Evolutionary conservation across 1,140 invertebrate species (phyloP).

Genomic region (Neoseiulus cucumeris): DNA sequence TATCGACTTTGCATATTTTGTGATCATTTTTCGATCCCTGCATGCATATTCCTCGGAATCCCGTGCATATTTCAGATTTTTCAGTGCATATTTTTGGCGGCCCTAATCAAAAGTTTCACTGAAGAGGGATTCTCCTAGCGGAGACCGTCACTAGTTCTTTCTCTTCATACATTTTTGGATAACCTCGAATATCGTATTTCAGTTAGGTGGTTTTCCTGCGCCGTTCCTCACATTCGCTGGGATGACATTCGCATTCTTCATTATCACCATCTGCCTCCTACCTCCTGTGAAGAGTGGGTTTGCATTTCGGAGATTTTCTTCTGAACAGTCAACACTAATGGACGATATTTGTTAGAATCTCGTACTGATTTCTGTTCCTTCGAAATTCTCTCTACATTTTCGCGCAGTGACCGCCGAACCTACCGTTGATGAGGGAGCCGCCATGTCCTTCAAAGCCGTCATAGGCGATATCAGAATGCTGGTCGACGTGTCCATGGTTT

Average conservation of each 20-base stretch:
- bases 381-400: not conserved
- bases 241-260: not conserved
- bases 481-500: not conserved
- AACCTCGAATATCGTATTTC: no score
- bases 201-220: not conserved
- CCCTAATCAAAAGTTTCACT: no score
- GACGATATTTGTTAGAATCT: not conserved
- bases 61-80: no score
- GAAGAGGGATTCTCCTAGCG: no score
- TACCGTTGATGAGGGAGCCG: not conserved
- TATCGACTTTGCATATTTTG: no score
- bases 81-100: no score
- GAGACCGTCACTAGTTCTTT: no score
- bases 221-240: slow-evolving; percentile 1
- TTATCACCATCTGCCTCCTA: not conserved
- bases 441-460: not conserved
- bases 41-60: no score
- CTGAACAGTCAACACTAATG: not conserved
- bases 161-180: no score
- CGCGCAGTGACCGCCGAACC: not conserved
- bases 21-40: no score
- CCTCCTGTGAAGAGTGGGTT: not conserved
- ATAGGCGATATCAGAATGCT: not conserved
- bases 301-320: not conserved
- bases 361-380: no score